Base-by-base conservation (phyloP, 2,888 invertebrate species). In the Anoplius nigerrimus region DNA sequence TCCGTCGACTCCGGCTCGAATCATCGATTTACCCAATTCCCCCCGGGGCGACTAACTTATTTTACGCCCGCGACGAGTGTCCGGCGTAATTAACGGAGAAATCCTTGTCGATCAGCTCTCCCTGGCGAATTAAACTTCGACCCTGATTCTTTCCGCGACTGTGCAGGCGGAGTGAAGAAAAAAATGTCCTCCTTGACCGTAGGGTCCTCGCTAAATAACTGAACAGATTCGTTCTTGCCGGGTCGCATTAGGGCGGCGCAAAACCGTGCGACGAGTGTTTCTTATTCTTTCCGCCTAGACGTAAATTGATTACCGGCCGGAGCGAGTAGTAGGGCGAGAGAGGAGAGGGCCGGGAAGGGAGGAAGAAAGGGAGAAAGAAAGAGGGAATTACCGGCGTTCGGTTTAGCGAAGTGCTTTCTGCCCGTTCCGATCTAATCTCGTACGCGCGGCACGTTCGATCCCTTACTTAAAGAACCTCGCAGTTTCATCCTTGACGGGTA, bases 371-470 rank as follows among this genome's bases (percentile, higher is more conserved):
- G 46, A 51, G 52, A 24, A 54, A 64, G 54, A 46, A 62, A 62
- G 56, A 56, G 48, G 42, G 34, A 55, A 27, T 16, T 42, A 48
- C 21, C 21, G 18, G 27, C 46, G 46, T 51, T 57, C 58, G 58
- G 34, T 59, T 8, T 53, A 56, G 45, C 22, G 3, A 34, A 34
- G 34, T 34, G 34, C 34, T 34, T 13, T 34, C 34, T 34, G 11
- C 34, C 11, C 34, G 34, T 6, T 34, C 34, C 11, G 34, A 34
- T 13, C 34, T 57, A 53, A 67, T 67, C 53, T 46, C 27, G 62
- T 59, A 69, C 42, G 61, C 67, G 43, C 56, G 16, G 57, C 67
- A 69, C 67, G 67, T 69, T 58, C 58, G 58, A 66, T 67, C 51
- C 54, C 45, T 69, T 58, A 69, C 58, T 58, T 62, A 62, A 62